Conservation (phyloP, 2,888 invertebrate species). For the Cybosia mesomella region DNA sequence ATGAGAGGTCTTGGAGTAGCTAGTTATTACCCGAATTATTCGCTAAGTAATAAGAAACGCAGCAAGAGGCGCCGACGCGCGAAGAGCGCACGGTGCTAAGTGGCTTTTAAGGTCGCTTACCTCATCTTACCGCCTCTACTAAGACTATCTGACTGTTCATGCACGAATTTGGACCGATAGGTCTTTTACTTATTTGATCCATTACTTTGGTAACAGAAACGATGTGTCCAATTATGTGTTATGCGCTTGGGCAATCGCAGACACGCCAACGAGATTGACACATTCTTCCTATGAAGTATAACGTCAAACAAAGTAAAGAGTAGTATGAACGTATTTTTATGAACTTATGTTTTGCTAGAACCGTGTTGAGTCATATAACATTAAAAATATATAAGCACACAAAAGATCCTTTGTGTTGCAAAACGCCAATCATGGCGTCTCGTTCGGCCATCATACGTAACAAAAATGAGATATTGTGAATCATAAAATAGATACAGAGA, state of each 20-base stretch:
- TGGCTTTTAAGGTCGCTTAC: slow-evolving; percentile 86
- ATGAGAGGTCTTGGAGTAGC: slow-evolving; percentile 40
- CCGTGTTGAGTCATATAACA: slow-evolving; percentile 63
- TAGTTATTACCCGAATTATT: slow-evolving; percentile 73
- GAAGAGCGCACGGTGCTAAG: slow-evolving; percentile 77
- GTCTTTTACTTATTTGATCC: slow-evolving; percentile 67
- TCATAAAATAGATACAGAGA: slow-evolving; percentile 37
- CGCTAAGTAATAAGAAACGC: slow-evolving; percentile 80
- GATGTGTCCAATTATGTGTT: background rate
- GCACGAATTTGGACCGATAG: slow-evolving; percentile 68
- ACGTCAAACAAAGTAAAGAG: slow-evolving; percentile 24
- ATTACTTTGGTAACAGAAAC: slow-evolving; percentile 51
- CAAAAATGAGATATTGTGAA: slow-evolving; percentile 46
- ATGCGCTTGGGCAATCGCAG: background rate
- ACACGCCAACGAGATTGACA: background rate
- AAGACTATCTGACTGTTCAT: slow-evolving; percentile 68
- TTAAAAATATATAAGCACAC: slow-evolving; percentile 57
- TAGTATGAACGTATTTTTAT: slow-evolving; percentile 25
- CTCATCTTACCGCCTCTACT: slow-evolving; percentile 74
- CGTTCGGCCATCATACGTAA: slow-evolving; percentile 46
- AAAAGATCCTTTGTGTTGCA: slow-evolving; percentile 66
- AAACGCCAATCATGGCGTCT: slow-evolving; percentile 68
- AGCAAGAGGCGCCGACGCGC: slow-evolving; percentile 64
- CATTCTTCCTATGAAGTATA: slow-evolving; percentile 2
- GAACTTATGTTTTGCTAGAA: slow-evolving; percentile 46